Evolutionary conservation across 2,113 vertebrate species (phyloP), one percentile per base, ranked within the genome.

Genomic region (Melanostigma gelatinosum): DNA sequence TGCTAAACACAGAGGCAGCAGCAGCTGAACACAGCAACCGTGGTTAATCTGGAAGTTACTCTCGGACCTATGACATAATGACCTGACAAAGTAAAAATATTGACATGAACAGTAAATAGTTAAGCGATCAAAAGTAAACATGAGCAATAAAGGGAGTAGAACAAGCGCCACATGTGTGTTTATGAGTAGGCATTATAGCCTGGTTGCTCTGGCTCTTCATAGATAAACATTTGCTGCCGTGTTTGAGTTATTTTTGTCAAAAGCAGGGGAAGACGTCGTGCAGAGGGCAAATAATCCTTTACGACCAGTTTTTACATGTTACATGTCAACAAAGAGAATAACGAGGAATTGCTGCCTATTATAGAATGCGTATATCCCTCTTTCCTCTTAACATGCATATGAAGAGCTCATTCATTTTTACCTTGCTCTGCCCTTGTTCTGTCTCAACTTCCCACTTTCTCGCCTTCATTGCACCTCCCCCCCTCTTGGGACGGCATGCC

Each of bases 231-330:
- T 82, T 63, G 62, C 40, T 61, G 38, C 44, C 5, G n/a, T 46
- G 52, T 74, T 77, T 81, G 64, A 79, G 85, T 85, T 18, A 71
- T 77, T 63, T 88, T 85, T 72, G 81, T 79, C 72, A 46, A 76
- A 18, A 27, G 54, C 77, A 55, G 48, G 74, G 78, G 80, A 72
- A 72, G 72, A 69, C 20, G 8, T 18, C 18, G 44, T 65, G 66
- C 54, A 69, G 54, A 66, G 65, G 66, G 77, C 3, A 1, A 79
- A 81, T 48, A 72, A 73, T 74, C 36, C 72, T 80, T 85, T 75
- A 87, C 50, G 16, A 73, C 57, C 62, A 46, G 27, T 27, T 75
- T 90, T 87, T 83, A 92, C n/a, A n/a, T n/a, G n/a, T n/a, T 20
- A 27, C 48, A 83, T 82, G 60, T 73, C 24, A 68, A 74, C 77